Evolutionary conservation across 2,888 invertebrate genomes (phyloP), one percentile per base, ranked within the genome.

Genomic region (Tryphoninae sp.): DNA sequence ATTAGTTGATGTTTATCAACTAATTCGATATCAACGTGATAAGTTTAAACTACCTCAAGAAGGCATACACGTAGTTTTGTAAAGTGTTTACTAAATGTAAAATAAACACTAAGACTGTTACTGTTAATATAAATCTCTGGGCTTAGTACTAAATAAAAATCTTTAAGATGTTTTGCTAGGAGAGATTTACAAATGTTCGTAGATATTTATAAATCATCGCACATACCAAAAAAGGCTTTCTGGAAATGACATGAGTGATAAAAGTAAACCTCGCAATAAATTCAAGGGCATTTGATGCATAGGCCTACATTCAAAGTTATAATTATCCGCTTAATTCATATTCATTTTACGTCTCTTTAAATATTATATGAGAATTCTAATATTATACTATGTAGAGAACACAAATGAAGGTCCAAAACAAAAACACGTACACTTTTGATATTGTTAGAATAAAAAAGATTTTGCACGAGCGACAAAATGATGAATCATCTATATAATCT

Each of bases 171-270:
- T n/a, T n/a, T n/a, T 23, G 79, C 87, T 1, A 83, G 84, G 26
- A 87, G 82, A 73, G 89, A 89, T 7, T 78, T 89, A 16, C 53
- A 74, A 49, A 84, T 83, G 75, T 89, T 89, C 68, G 82, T 86
- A 23, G 64, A 85, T 19, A 80, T 86, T 19, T 89, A 88, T 77
- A 85, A 84, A 80, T 82, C 80, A 13, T 82, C 67, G 55, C 76
- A 74, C 7, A 79, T 88, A 26, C 86, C n/a, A n/a, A 11, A 11
- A 23, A 84, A 85, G 55, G 86, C 87, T 7, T 87, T 87, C 71
- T 16, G 40, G 22, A 81, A 40, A 68, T 80, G 9, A 74, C 16
- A 45, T 0, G 45, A 64, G 16, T 45, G 64, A 8, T 45, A 7
- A 51, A 40, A 8, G 40, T 13, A 22, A 55, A 59, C 16, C 23